Evolutionary conservation across 1,140 invertebrate genomes (phyloP).

Genomic region (Sesamia nonagrioides): DNA sequence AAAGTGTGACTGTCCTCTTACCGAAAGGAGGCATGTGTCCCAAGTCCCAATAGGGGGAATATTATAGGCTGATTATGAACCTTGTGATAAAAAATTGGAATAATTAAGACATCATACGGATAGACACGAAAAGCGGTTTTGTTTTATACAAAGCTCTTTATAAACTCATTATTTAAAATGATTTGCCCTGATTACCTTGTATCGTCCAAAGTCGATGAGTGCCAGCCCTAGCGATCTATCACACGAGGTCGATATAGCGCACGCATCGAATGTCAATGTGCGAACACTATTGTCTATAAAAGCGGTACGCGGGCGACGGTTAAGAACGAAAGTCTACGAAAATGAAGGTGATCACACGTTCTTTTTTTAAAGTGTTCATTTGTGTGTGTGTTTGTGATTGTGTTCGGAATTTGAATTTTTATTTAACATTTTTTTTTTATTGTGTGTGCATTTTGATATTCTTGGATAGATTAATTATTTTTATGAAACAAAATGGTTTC

Average conservation of each 20-base stretch:
- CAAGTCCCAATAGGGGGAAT: too few relatives aligned
- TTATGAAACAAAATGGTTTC: too few relatives aligned
- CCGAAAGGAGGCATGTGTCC: too few relatives aligned
- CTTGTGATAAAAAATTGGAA: too few relatives aligned
- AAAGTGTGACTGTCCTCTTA: too few relatives aligned
- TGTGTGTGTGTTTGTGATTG: constrained; percentile 47
- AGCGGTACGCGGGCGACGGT: constrained; percentile 61
- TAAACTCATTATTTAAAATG: not conserved
- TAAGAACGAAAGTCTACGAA: constrained; percentile 76
- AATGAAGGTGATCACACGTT: constrained; percentile 85
- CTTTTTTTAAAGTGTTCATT: constrained; percentile 58
- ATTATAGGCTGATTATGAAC: too few relatives aligned
- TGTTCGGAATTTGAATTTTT: not conserved
- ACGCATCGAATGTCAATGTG: constrained; percentile 73
- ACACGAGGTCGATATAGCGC: constrained; percentile 72
- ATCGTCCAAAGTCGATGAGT: not conserved
- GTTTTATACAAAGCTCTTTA: too few relatives aligned
- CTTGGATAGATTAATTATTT: too few relatives aligned
- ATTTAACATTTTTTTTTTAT: not conserved
- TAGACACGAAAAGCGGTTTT: too few relatives aligned
- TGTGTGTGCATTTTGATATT: not conserved
- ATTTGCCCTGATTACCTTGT: not conserved
- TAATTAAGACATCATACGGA: too few relatives aligned
- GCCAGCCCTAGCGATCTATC: constrained; percentile 55
- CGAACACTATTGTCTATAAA: constrained; percentile 80